Percentiles rank a stretch among this genome's conserved stretches.
These are phyloP conservation scores for Gymnosoma rotundatum DNA, from an alignment of 2,888 invertebrate genomes.

Conservation along the genomic window DNA sequence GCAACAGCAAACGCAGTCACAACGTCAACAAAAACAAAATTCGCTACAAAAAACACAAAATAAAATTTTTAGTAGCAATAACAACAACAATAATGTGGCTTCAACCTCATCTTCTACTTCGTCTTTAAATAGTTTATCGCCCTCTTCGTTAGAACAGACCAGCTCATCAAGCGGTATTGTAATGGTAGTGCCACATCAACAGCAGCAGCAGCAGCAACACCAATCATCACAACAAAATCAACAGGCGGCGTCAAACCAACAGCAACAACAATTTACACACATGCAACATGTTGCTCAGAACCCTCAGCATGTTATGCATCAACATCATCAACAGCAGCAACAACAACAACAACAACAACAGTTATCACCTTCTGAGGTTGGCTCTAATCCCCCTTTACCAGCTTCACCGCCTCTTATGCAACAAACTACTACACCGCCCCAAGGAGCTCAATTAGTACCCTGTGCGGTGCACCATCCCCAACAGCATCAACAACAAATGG, in stretches of 20 bases:
- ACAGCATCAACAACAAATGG: constrained; percentile 80
- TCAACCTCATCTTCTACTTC: constrained; percentile 74
- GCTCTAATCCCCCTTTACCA: constrained; percentile 77
- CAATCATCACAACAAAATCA: constrained; percentile 67
- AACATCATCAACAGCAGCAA: constrained; percentile 58
- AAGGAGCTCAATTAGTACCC: constrained; percentile 79
- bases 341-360: constrained; percentile 71
- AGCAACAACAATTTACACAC: constrained; percentile 67
- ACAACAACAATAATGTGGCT: constrained; percentile 64
- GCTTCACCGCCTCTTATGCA: constrained; percentile 80
- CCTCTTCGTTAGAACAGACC: constrained; percentile 62
- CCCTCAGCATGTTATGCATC: constrained; percentile 68
- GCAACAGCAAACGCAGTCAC: constrained; percentile 68
- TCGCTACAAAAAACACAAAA: constrained; percentile 43
- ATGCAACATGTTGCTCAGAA: constrained; percentile 64
- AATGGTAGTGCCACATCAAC: constrained; percentile 75
- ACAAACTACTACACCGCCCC: constrained; percentile 78
- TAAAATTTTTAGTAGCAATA: constrained; percentile 52
- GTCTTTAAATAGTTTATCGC: constrained; percentile 68
- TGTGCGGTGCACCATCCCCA: constrained; percentile 78
- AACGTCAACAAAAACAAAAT: constrained; percentile 52
- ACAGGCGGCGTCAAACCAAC: constrained; percentile 63
- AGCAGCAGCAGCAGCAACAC: constrained; percentile 65
- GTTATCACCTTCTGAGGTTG: constrained; percentile 79
- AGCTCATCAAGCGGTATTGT: constrained; percentile 73